Percentiles rank a stretch among this genome's conserved stretches.
These are phyloP conservation scores for Watsonalla cultraria DNA, from an alignment of 2,888 invertebrate genomes.

Conservation along the genomic window DNA sequence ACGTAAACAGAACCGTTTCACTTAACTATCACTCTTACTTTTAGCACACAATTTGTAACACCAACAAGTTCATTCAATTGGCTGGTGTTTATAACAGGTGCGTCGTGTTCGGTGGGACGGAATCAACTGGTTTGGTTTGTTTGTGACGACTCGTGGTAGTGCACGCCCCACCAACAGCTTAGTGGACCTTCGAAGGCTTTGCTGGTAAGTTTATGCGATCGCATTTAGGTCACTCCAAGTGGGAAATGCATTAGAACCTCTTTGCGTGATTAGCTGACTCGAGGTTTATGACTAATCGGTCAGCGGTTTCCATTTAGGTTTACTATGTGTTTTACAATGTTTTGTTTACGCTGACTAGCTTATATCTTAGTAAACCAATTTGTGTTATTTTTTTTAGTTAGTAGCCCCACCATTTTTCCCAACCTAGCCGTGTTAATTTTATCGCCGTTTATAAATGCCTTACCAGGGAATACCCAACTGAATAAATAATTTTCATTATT, in stretches of 20 bases:
- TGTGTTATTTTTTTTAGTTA: too few species aligned
- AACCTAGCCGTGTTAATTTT: too few species aligned
- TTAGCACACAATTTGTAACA: constrained; percentile 26
- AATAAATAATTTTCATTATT: too few species aligned
- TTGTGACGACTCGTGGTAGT: constrained; percentile 23
- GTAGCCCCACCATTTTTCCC: too few species aligned
- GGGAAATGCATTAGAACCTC: constrained; percentile 5
- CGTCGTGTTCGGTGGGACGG: constrained; percentile 33
- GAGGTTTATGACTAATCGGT: neutral
- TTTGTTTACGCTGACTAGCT: too few species aligned
- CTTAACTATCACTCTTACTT: constrained; percentile 62
- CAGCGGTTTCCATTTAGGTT: neutral
- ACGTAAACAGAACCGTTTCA: constrained; percentile 41
- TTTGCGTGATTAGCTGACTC: neutral
- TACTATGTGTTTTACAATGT: neutral
- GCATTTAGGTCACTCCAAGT: constrained; percentile 33
- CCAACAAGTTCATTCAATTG: constrained; percentile 39
- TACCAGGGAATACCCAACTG: too few species aligned
- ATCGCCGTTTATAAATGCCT: too few species aligned
- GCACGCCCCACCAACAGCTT: constrained; percentile 47
- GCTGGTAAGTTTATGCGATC: constrained; percentile 26
- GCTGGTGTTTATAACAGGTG: constrained; percentile 32
- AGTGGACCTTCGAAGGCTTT: constrained; percentile 42
- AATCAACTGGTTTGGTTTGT: constrained; percentile 52
- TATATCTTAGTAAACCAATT: too few species aligned